Conservation (phyloP, 2,797 vertebrate species). For the Heterohyrax brucei region DNA sequence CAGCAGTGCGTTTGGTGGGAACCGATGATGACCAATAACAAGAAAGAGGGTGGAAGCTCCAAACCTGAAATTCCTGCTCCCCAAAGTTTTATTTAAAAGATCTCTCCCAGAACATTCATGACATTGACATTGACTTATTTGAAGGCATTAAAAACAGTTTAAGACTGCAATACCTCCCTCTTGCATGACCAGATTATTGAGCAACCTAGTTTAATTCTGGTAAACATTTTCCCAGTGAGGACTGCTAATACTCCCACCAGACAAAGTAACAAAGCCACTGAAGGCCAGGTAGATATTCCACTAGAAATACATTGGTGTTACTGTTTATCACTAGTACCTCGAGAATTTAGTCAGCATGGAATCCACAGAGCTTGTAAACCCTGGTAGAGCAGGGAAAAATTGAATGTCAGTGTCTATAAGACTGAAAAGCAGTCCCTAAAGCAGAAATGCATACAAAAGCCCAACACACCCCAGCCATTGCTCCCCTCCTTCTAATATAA, state of each 20-base stretch:
- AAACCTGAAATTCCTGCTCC: background rate
- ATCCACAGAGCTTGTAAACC: constrained; percentile 66
- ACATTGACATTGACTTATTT: constrained; percentile 36
- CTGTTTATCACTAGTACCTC: constrained; percentile 74
- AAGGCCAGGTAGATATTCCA: constrained; percentile 78
- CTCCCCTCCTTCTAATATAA: background rate
- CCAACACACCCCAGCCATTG: background rate
- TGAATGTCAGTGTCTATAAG: constrained; percentile 72
- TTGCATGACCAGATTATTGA: constrained; percentile 55
- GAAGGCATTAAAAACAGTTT: constrained; percentile 52
- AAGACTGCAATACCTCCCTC: constrained; percentile 8
- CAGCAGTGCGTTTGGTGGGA: background rate
- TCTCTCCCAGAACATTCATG: background rate
- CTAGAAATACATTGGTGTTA: constrained; percentile 81
- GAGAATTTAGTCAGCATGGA: constrained; percentile 79
- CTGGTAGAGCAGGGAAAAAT: constrained; percentile 72
- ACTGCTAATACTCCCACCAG: constrained; percentile 67
- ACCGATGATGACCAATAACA: background rate
- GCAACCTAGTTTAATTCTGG: constrained; percentile 70
- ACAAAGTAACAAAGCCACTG: constrained; percentile 67
- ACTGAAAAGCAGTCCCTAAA: constrained; percentile 42
- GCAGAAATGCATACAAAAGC: constrained; percentile 25
- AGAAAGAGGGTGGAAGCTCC: background rate
- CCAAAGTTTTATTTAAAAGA: constrained; percentile 18
- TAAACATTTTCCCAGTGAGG: constrained; percentile 70